Evolutionary conservation across 2,888 invertebrate species (phyloP).

Genomic region (Sarcophaga variegata): DNA sequence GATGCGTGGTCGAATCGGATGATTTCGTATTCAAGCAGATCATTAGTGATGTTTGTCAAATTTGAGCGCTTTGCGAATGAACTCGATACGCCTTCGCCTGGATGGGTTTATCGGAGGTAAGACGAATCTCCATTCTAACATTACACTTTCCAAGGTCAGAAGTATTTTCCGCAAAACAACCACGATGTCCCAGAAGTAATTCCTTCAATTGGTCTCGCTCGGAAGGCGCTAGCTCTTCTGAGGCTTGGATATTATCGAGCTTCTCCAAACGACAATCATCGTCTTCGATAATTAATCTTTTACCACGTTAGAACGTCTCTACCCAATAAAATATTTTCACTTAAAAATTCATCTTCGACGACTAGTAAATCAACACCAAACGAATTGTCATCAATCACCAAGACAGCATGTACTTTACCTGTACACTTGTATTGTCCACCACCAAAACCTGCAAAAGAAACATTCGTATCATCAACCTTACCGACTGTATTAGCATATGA

Average conservation of each 20-base stretch:
- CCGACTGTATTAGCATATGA: slow-evolving; percentile 45
- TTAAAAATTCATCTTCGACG: too few species aligned
- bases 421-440: too few species aligned
- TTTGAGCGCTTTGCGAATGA: slow-evolving; percentile 7
- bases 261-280: background rate
- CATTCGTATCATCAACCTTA: background rate
- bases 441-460: too few species aligned
- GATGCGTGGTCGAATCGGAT: background rate
- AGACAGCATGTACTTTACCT: too few species aligned
- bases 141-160: slow-evolving; percentile 19
- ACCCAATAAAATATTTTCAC: too few species aligned
- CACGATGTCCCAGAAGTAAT: slow-evolving; percentile 4
- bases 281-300: too few species aligned
- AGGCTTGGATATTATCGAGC: background rate
- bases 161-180: slow-evolving; percentile 35
- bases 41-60: too few species aligned
- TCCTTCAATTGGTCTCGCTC: slow-evolving; percentile 7
- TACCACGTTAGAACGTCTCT: slow-evolving; percentile 13
- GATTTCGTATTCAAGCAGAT: too few species aligned
- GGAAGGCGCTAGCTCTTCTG: background rate
- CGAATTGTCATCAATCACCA: too few species aligned
- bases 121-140: slow-evolving; percentile 48
- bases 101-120: slow-evolving; percentile 35
- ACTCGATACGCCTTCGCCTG: slow-evolving; percentile 54
- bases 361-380: too few species aligned